Evolutionary conservation across 2,888 invertebrate genomes (phyloP).

Genomic region (Cotesia congregata): DNA sequence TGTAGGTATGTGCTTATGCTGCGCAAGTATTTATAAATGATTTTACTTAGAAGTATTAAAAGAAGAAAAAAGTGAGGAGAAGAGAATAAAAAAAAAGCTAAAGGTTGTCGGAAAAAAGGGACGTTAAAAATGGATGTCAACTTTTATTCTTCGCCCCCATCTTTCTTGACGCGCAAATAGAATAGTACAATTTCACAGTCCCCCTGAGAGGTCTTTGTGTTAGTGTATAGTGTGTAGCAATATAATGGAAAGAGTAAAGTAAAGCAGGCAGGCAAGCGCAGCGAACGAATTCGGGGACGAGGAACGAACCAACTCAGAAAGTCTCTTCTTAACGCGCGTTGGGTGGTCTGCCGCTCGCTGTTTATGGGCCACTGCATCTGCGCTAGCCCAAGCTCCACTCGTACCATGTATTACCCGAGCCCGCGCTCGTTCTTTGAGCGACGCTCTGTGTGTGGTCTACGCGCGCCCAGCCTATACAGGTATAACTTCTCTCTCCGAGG

Average conservation of each 20-base stretch:
- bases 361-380: constrained; percentile 68
- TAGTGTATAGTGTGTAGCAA: background rate
- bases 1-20: background rate
- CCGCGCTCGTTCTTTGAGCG: constrained; percentile 22
- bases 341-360: constrained; percentile 67
- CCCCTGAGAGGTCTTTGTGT: constrained; percentile 1
- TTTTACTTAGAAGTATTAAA: background rate
- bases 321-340: constrained; percentile 53
- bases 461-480: constrained; percentile 21
- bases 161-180: constrained; percentile 1
- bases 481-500: constrained; percentile 5
- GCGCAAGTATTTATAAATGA: background rate
- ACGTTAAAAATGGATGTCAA: background rate
- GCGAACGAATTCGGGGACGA: constrained; percentile 55
- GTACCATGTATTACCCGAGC: constrained; percentile 56
- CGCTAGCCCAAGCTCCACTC: constrained; percentile 53
- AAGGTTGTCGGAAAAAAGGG: background rate
- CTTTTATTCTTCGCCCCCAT: background rate
- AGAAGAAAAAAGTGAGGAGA: too few relatives aligned
- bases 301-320: constrained; percentile 44
- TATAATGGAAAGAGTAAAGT: constrained; percentile 11
- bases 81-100: background rate
- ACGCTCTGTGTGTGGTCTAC: constrained; percentile 34
- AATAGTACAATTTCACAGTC: background rate
- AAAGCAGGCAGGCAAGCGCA: constrained; percentile 10